Base-by-base conservation (phyloP, 2,113 vertebrate genomes). In the Pelmatolapia mariae region DNA sequence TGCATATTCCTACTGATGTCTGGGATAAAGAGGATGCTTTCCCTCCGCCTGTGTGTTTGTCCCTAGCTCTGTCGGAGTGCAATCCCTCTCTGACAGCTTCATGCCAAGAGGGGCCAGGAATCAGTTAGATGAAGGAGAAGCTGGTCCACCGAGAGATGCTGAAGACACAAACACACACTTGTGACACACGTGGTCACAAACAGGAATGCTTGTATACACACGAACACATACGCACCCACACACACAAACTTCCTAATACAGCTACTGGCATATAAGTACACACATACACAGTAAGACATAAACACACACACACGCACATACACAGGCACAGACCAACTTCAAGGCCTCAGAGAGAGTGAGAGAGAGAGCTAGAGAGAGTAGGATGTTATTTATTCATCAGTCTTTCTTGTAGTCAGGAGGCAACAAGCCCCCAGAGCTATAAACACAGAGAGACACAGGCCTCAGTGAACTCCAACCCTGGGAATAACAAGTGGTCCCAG, bases 311-410 rank as follows among this genome's bases (percentile, higher is more conserved):
- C 24, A 68, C 33, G 12, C 12, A 11, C 36, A 86, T 56, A 78
- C 54, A 66, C 18, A 33, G 7, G 11, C 85, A 71, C 52, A 59
- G 61, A 87, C 89, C 85, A 68, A 93, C 94, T 92, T 93, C 93
- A 95, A 96, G 92, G 92, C 88, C 91, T 89, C 33, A 29, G 90
- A 94, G 93, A 82, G 86, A 80, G 88, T 82, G 91, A 85, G 83
- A 85, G 82, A 86, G 86, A 73, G 66, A 92, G 94, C 91, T 86
- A 93, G 92, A 93, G 91, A 96, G 95, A 95, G 89, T 88, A 94
- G 91, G 94, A 86, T 94, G 96, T 96, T 96, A 97, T 96, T 97
- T 96, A 96, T 97, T 97, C 95, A 97, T 96, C 95, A 96, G 92
- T 71, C 89, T 93, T 93, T 91, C 91, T 95, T 94, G 91, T 96